A percentile compares a stretch with the other conserved stretches of the same genome.
Evolutionary conservation across 2,888 invertebrate genomes (phyloP).

Genomic region (Macroteleia sp.): DNA sequence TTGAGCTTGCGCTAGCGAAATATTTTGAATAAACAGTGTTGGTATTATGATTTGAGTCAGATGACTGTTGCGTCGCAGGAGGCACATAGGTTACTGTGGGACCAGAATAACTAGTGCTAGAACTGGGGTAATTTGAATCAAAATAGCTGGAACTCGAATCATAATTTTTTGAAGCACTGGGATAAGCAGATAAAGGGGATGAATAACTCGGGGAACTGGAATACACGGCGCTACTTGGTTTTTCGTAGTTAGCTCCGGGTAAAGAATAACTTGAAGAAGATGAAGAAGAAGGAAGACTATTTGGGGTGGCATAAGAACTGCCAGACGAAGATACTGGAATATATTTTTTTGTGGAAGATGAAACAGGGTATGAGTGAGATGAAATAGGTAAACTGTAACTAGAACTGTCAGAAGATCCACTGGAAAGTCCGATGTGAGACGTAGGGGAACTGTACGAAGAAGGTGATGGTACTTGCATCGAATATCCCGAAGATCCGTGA

Average conservation of each 20-base stretch:
- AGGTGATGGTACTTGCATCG: constrained; percentile 52
- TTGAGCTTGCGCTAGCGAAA: constrained; percentile 59
- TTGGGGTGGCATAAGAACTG: constrained; percentile 57
- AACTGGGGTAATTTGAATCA: constrained; percentile 32
- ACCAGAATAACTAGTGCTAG: constrained; percentile 32
- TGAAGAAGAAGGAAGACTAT: constrained; percentile 48
- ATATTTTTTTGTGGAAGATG: constrained; percentile 66
- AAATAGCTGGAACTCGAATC: constrained; percentile 49
- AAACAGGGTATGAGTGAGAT: constrained; percentile 61
- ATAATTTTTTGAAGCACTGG: constrained; percentile 60
- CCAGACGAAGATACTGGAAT: constrained; percentile 73
- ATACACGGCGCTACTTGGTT: constrained; percentile 57
- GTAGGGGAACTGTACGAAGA: constrained; percentile 51
- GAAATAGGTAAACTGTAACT: constrained; percentile 74
- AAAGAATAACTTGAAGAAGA: constrained; percentile 51
- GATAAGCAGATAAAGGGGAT: constrained; percentile 65
- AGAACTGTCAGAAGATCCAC: constrained; percentile 73
- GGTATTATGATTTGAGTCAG: too few species aligned
- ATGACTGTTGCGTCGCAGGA: too few species aligned
- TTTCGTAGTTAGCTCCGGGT: constrained; percentile 52
- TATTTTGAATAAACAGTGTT: too few species aligned
- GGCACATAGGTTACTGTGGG: constrained; percentile 56
- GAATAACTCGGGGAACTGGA: constrained; percentile 52
- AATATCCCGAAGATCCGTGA: too few species aligned
- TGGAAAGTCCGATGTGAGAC: constrained; percentile 68